Conservation (phyloP, 2,888 invertebrate species). For the Linhomoeus sp. region DNA sequence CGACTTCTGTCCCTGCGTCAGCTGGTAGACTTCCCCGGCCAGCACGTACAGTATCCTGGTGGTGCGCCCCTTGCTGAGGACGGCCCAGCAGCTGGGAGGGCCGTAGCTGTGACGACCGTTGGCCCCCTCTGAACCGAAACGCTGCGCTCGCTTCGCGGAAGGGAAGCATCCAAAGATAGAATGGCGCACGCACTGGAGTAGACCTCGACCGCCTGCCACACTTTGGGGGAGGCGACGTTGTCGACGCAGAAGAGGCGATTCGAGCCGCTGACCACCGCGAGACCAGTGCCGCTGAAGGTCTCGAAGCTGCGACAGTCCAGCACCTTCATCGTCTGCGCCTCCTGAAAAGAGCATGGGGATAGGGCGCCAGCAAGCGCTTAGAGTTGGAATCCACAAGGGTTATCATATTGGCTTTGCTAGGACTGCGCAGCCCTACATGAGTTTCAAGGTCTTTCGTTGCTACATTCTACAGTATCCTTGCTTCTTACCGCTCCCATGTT, state of each 20-base stretch:
- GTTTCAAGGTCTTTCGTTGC: too few relatives aligned
- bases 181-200: conserved; percentile 48
- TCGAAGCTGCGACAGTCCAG: conserved; percentile 58
- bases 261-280: conserved; percentile 67
- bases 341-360: too few relatives aligned
- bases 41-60: conserved; percentile 43
- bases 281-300: conserved; percentile 56
- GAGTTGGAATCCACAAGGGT: too few relatives aligned
- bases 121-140: too few relatives aligned
- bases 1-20: conserved; percentile 38
- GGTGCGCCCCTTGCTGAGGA: conserved; percentile 39
- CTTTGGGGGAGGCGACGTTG: conserved; percentile 59
- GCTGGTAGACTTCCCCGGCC: conserved; percentile 39
- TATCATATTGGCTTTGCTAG: too few relatives aligned
- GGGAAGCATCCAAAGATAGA: too few relatives aligned
- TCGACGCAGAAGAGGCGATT: conserved; percentile 68
- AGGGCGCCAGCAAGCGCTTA: too few relatives aligned
- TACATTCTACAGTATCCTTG: too few relatives aligned
- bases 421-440: too few relatives aligned
- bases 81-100: conserved; percentile 42
- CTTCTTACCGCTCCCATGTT: conserved; percentile 63
- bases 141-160: too few relatives aligned
- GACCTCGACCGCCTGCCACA: conserved; percentile 41
- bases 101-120: not conserved
- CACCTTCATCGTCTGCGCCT: conserved; percentile 67